phyloP scores from a whole-genome alignment of 2,888 invertebrate genomes.

The Rotaria magnacalcarata region DNA sequence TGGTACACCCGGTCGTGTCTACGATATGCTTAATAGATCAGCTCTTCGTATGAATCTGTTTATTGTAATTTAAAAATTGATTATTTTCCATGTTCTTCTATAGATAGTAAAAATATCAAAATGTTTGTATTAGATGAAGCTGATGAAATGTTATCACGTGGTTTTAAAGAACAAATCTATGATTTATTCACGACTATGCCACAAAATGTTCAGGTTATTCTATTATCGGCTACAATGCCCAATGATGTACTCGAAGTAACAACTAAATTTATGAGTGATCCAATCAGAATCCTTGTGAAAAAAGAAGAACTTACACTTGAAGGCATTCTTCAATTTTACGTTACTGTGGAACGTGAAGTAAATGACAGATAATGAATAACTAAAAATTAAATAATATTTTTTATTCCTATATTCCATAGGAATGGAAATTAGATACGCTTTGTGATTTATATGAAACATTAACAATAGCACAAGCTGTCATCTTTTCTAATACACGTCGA shows the following conservation, averaged over 20 bases:
- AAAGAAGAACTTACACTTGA: constrained; percentile 90
- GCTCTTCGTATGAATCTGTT: constrained; percentile 67
- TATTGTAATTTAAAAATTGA: neutral
- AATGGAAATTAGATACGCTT: constrained; percentile 69
- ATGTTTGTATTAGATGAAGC: constrained; percentile 97
- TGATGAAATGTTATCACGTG: constrained; percentile 98
- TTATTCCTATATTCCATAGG: constrained; percentile 51
- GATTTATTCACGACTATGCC: constrained; percentile 91
- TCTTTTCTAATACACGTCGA: constrained; percentile 98
- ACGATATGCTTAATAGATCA: constrained; percentile 89
- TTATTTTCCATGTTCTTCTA: neutral
- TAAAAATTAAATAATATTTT: neutral
- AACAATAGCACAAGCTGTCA: constrained; percentile 97
- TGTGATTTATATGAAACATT: constrained; percentile 97
- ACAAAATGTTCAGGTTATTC: constrained; percentile 84
- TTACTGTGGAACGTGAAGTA: constrained; percentile 84
- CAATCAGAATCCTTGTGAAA: constrained; percentile 91
- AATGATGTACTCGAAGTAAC: constrained; percentile 94
- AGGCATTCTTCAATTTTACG: constrained; percentile 96
- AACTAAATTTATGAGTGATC: constrained; percentile 91
- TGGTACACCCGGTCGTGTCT: constrained; percentile 94
- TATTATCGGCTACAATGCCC: constrained; percentile 98
- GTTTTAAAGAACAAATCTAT: constrained; percentile 99
- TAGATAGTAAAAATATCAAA: constrained; percentile 78
- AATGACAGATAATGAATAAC: neutral